Base-by-base conservation (phyloP, 1,140 invertebrate species). In the Cataglyphis hispanica region DNA sequence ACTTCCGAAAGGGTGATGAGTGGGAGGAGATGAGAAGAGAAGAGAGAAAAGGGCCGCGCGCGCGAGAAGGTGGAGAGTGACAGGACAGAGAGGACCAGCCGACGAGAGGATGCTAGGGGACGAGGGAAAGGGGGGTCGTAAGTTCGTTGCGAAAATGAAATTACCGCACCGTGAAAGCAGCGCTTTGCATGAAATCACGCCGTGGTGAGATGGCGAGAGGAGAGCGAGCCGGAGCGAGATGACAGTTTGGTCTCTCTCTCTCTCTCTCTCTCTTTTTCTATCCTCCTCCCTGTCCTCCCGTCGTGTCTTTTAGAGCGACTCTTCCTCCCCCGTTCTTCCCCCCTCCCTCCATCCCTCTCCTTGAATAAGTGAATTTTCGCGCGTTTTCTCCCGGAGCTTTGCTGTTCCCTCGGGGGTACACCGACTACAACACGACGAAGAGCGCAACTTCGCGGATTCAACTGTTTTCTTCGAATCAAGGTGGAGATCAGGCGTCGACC, bases 131-230 rank as follows among this genome's bases (percentile, higher is more conserved):
- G 53, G 53, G 67, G 74, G 46, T 50, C 66, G 88, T 91, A 92
- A 92, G 89, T 92, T 92, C 87, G 90, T 92, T 92, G 88, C 63
- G 89, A 91, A 91, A 92, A 92, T 92, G 92, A 92, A 91, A 92
- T 92, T 92, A 92, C 91, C 90, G 91, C 87, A 84, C 86, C 90
- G 90, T 92, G 90, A 92, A 92, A 92, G 91, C 91, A 92, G 89
- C 89, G 91, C 90, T 92, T 92, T 92, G 86, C 90, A 87, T 89
- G 87, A 86, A 90, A 88, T 91, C 89, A 89, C 87, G 86, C 72
- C 61, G 78, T 76, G 70, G 72, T 43, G 60, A 37, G 84, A 80
- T 37, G 64, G 61, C 13, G 25, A 63, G 37, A 72, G 40, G 16
- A 72, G 43, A 61, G 25, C 19, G 16, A 60, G 60, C 13, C 50